Percentiles rank a stretch among this genome's conserved stretches.
phyloP scores from a whole-genome alignment of 2,888 invertebrate species.

The Melanophora roralis region DNA sequence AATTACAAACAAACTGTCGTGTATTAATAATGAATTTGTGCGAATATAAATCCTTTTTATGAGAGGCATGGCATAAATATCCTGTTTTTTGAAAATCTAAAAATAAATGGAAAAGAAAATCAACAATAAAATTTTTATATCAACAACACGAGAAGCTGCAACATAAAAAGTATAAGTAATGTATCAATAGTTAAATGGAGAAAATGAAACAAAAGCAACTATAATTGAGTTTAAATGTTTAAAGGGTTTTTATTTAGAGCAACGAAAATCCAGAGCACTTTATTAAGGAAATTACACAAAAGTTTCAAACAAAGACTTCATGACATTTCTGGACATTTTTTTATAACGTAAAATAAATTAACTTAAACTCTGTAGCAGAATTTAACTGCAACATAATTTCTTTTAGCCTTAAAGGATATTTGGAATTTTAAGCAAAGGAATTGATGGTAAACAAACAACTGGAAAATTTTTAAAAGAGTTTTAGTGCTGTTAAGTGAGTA shows the following conservation, averaged over 20 bases:
- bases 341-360: no score
- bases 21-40: background rate
- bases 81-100: no score
- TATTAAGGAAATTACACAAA: background rate
- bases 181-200: background rate
- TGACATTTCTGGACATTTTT: no score
- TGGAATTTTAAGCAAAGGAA: no score
- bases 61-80: background rate
- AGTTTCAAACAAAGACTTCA: no score
- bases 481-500: no score
- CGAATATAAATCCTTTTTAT: conserved; percentile 3
- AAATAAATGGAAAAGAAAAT: background rate
- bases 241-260: background rate
- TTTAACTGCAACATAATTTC: no score
- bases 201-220: conserved; percentile 17
- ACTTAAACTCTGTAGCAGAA: no score
- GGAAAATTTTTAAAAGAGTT: no score
- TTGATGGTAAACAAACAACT: no score
- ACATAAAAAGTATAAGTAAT: conserved; percentile 3
- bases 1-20: conserved; percentile 2
- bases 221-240: conserved; percentile 19
- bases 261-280: background rate
- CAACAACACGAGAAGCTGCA: conserved; percentile 7
- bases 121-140: background rate
- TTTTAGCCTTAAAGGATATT: no score